Percentiles rank a stretch among this genome's conserved stretches.
Conservation (phyloP, 2,113 vertebrate species). For the Dasyprocta punctata region DNA sequence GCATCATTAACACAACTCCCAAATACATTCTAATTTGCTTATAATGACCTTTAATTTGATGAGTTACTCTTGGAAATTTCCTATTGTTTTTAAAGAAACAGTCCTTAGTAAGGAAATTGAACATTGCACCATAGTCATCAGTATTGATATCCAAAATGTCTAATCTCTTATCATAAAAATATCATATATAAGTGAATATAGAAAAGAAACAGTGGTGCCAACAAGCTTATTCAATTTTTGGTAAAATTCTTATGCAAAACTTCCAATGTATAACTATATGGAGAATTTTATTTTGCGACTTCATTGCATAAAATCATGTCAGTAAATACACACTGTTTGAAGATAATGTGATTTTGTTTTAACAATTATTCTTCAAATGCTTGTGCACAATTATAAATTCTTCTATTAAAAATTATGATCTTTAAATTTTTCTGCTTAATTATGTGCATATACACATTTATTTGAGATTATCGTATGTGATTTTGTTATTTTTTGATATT, state of each 20-base stretch:
- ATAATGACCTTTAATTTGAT: constrained; percentile 69
- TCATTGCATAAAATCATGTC: constrained; percentile 1
- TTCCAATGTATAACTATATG: background rate
- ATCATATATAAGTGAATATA: background rate
- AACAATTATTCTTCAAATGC: background rate
- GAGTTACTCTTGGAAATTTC: constrained; percentile 43
- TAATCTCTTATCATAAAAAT: constrained; percentile 39
- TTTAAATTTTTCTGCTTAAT: background rate
- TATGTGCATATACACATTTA: background rate
- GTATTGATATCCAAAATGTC: background rate
- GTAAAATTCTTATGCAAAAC: constrained; percentile 34
- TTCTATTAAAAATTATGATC: background rate
- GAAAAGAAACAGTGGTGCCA: background rate
- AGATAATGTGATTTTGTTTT: background rate
- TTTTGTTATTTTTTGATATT: background rate
- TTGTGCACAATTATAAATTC: background rate
- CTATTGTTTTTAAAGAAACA: constrained; percentile 47
- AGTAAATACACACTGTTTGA: background rate
- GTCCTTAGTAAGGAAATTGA: constrained; percentile 54
- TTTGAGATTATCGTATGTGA: background rate
- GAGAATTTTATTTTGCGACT: constrained; percentile 20
- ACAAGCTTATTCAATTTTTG: constrained; percentile 5
- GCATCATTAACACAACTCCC: constrained; percentile 63
- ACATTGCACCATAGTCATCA: background rate
- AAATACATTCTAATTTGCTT: constrained; percentile 68